Base-by-base conservation (phyloP, 1,140 invertebrate species). In the Listronotus oregonensis region DNA sequence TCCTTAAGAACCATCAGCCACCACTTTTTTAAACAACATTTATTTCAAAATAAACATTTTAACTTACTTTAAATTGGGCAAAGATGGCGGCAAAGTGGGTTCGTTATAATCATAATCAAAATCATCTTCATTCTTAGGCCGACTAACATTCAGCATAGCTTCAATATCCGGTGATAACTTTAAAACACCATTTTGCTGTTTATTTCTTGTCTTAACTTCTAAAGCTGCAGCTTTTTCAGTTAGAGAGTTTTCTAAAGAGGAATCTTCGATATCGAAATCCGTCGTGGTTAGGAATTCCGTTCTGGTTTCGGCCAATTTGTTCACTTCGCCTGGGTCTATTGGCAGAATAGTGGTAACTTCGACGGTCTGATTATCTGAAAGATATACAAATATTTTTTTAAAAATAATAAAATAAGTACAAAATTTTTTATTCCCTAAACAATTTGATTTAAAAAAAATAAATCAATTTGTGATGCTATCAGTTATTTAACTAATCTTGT, bases 1-100 rank as follows among this genome's bases (percentile, higher is more conserved):
- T n/a, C n/a, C n/a, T n/a, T n/a, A 27, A 27, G 1, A 27, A 27
- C 1, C 21, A 27, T 3, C 1, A 27, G 21, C 21, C 1, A 27
- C 21, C 21, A 27, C 1, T 27, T 1, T 27, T 27, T 27, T 27
- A 3, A 27, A 1, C 21, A 27, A 27, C 21, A 27, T 1, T 27
- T 27, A 27, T 27, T 3, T 27, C 1, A 27, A 27, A 27, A 27
- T 27, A 17, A 34, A 12, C 1, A 18, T 17, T n/a, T 39, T 6
- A 43, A 73, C 75, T 80, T 80, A 85, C 84, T 82, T 83, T 64
- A 91, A 81, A 79, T 91, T 91, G 8, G 89, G 90, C 57, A 91
- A 74, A 5, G 87, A 86, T 3, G 86, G 86, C 9, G 89, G 90
- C 55, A 91, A 74, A 6, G 87, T 86, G 1, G 86, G 86, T 64